Evolutionary conservation across 2,113 vertebrate species (phyloP), one percentile per base, ranked within the genome.

Genomic region (Mustela lutreola): DNA sequence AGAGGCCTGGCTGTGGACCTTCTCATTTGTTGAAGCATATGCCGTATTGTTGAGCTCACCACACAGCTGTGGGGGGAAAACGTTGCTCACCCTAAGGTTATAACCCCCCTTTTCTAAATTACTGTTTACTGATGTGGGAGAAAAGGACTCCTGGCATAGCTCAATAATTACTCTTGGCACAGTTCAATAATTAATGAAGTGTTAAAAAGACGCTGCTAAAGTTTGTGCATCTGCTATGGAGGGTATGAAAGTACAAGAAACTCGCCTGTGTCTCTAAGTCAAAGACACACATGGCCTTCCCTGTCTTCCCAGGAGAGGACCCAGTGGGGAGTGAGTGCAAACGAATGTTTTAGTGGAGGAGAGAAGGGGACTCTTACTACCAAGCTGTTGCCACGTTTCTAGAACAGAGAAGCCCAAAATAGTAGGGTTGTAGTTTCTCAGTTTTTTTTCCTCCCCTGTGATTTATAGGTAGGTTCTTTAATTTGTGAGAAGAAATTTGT

Each of bases 171-270:
- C 94, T 95, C 95, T 97, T 98, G 97, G 96, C 97, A 97, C 94
- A 4, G 0, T 90, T 82, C 91, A 96, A 63, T 95, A 94, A 97
- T 96, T 97, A 98, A 98, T 91, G 98, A 98, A 96, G 97, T 96
- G 96, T 97, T 98, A 96, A 97, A 98, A 96, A 98, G 95, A 0
- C 0, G 79, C 95, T 26, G 82, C 11, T 67, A 36, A 98, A 11
- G 7, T 98, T 98, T 79, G 75, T 92, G 91, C 3, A 7, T 98
- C 97, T 98, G 96, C 97, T 96, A 36, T 1, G 90, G 95, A 97
- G 93, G 92, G 88, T 96, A 95, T 10, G 71, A 89, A 87, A 71
- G 94, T 84, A 93, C 36, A 78, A 95, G 97, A 83, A 81, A 92
- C 95, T 53, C 0, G 83, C 80, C 67, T 19, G 70, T 26, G 39